A percentile compares a stretch with the other conserved stretches of the same genome.
phyloP scores from a whole-genome alignment of 1,140 invertebrate genomes.

The Drosophila nigromelanica region DNA sequence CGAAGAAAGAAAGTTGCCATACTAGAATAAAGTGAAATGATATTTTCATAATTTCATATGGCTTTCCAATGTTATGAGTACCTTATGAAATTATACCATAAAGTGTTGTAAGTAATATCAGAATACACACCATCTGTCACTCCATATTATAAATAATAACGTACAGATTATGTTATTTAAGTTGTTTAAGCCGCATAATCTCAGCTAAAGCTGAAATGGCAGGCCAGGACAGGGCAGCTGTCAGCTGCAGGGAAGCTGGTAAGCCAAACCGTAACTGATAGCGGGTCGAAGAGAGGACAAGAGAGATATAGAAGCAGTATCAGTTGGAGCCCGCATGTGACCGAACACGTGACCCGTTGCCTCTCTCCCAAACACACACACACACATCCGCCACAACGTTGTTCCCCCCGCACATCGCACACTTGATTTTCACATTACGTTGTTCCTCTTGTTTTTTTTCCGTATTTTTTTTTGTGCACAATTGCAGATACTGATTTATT shows the following conservation, averaged over 20 bases:
- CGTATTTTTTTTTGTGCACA: constrained; percentile 16
- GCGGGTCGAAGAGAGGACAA: background rate
- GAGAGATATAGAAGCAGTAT: constrained; percentile 1
- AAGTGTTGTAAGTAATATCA: background rate
- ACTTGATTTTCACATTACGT: constrained; percentile 10
- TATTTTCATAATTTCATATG: no score
- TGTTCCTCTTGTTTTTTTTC: constrained; percentile 36
- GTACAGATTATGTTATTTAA: no score
- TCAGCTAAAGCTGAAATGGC: no score
- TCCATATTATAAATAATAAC: background rate
- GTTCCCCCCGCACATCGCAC: no score
- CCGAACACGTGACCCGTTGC: constrained; percentile 36
- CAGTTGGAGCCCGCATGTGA: constrained; percentile 41
- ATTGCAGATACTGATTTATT: constrained; percentile 69
- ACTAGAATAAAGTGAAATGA: background rate
- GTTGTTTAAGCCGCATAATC: no score
- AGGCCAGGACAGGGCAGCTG: constrained; percentile 30
- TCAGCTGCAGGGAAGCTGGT: constrained; percentile 49
- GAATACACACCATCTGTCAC: no score
- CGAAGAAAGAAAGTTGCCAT: no score
- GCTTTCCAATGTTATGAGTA: no score
- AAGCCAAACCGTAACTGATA: constrained; percentile 45
- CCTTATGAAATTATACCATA: no score
- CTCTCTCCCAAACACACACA: background rate
- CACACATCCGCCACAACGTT: background rate